Evolutionary conservation across 1,140 invertebrate genomes (phyloP).

Genomic region (Sinonovacula constricta): DNA sequence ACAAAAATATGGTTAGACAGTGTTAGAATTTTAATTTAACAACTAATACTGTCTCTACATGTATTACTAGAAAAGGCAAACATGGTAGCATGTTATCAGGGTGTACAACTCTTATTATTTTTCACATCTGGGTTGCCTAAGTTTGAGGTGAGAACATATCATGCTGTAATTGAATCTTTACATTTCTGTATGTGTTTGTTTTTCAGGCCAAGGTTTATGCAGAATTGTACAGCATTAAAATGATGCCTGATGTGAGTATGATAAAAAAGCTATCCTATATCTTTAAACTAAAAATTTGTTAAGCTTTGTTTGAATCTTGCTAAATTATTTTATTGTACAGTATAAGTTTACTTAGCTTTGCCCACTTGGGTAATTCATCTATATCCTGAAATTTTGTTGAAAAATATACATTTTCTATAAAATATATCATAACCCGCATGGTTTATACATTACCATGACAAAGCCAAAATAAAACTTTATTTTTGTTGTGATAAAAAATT

Average conservation of each 20-base stretch:
- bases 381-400: neutral
- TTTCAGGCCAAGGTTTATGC: conserved; percentile 37
- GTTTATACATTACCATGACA: neutral
- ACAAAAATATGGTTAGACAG: no score
- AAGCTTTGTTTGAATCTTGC: neutral
- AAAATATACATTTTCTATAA: neutral
- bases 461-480: neutral
- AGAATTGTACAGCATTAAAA: conserved; percentile 62
- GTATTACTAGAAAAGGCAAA: no score
- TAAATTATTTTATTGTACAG: neutral
- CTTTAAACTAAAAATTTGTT: neutral
- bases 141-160: no score
- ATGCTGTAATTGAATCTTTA: neutral
- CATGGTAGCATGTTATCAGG: no score
- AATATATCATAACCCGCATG: neutral
- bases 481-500: no score
- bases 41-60: no score
- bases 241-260: conserved; percentile 72
- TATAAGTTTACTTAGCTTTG: neutral
- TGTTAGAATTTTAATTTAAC: no score
- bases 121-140: no score
- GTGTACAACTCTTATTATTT: no score
- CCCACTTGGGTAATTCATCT: neutral
- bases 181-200: neutral
- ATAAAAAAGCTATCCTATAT: neutral